A percentile compares a stretch with the other conserved stretches of the same genome.
These are phyloP conservation scores for Deroplatys truncata DNA, from an alignment of 2,888 invertebrate genomes.

Conservation along the genomic window DNA sequence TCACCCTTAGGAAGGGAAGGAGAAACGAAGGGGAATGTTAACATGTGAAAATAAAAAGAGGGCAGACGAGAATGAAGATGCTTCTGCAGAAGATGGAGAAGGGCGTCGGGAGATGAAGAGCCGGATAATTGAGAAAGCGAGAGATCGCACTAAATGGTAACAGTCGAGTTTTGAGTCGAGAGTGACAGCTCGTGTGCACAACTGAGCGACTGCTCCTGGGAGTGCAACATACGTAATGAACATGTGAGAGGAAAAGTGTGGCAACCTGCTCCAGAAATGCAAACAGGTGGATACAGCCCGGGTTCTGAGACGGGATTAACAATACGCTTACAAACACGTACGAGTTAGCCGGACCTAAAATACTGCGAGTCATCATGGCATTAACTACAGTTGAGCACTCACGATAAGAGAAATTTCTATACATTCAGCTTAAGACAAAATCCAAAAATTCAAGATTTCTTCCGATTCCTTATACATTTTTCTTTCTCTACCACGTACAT, in stretches of 20 bases:
- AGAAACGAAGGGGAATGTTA: not conserved
- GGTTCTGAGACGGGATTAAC: too few species aligned
- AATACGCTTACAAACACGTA: too few species aligned
- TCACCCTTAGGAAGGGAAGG: slow-evolving; percentile 2
- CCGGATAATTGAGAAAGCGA: not conserved
- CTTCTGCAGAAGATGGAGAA: not conserved
- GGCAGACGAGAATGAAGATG: not conserved
- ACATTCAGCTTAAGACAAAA: too few species aligned
- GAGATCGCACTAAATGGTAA: not conserved
- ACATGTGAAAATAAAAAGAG: slow-evolving; percentile 3
- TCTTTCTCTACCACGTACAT: too few species aligned
- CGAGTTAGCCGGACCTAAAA: too few species aligned
- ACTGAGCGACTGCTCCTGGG: not conserved
- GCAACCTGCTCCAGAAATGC: too few species aligned
- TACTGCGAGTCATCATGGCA: too few species aligned
- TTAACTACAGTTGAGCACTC: too few species aligned
- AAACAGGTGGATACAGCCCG: too few species aligned
- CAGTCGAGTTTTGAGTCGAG: not conserved
- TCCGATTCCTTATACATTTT: too few species aligned
- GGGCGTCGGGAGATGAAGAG: not conserved
- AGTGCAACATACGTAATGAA: not conserved
- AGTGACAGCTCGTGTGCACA: not conserved
- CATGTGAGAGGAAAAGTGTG: not conserved
- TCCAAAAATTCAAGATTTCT: too few species aligned
- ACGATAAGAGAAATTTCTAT: too few species aligned